These are phyloP conservation scores for Hyles euphorbiae DNA, from an alignment of 1,140 invertebrate genomes.

Conservation along the genomic window DNA sequence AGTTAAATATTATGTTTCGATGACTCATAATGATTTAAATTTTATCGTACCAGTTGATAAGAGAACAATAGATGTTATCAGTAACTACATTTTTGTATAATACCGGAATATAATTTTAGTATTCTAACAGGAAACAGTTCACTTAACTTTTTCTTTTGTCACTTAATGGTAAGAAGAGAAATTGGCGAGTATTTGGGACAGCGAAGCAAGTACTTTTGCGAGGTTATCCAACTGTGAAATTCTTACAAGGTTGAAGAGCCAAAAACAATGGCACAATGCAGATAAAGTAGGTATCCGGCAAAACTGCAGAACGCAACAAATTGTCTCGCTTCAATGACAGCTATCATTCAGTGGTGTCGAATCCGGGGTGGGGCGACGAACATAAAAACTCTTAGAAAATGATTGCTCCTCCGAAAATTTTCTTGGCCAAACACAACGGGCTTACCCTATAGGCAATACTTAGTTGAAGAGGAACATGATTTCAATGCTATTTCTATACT, in stretches of 20 bases:
- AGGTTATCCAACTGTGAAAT: conserved; percentile 26
- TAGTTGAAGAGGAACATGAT: conserved; percentile 24
- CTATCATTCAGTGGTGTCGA: conserved; percentile 49
- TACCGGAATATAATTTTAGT: too few relatives aligned
- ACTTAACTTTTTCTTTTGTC: background rate
- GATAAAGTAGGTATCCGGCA: conserved; percentile 16
- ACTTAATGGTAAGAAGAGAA: background rate
- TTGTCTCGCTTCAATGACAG: conserved; percentile 58
- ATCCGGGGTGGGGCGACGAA: conserved; percentile 64
- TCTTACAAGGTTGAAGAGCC: conserved; percentile 12
- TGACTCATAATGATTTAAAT: too few relatives aligned
- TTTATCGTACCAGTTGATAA: too few relatives aligned
- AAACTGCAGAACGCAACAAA: conserved; percentile 44
- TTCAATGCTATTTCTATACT: conserved; percentile 48
- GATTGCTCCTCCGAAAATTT: background rate
- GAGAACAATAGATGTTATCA: too few relatives aligned
- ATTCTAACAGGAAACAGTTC: background rate
- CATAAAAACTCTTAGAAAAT: conserved; percentile 35
- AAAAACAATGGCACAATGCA: conserved; percentile 20
- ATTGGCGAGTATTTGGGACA: conserved; percentile 1
- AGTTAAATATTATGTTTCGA: too few relatives aligned
- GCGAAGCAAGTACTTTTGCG: conserved; percentile 3
- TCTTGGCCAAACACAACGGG: conserved; percentile 8
- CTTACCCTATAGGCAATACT: conserved; percentile 7
- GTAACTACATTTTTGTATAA: too few relatives aligned